phyloP scores from a whole-genome alignment of 30 jellyfish, hydroid and myxozoan species.

The Hydractinia symbiolongicarpus region DNA sequence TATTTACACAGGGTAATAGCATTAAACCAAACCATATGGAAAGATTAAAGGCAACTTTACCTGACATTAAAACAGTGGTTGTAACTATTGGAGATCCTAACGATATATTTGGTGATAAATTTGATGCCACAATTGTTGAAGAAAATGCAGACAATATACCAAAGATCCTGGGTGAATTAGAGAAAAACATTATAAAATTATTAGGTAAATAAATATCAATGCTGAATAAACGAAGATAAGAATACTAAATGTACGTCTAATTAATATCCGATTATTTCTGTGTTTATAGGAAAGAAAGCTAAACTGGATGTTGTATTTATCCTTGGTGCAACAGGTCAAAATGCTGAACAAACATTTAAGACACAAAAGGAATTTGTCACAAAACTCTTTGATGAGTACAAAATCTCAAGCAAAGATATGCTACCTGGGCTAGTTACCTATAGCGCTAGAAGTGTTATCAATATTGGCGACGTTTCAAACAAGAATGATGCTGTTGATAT shows the following conservation, averaged over 20 bases:
- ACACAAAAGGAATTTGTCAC: constrained; percentile 31
- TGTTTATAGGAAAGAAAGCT: constrained; percentile 23
- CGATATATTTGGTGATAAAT: neutral
- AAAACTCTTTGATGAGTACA: constrained; percentile 17
- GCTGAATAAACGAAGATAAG: no score
- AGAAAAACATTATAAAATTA: neutral
- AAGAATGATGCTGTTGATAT: neutral
- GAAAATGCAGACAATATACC: constrained; percentile 3
- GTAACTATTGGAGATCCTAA: constrained; percentile 16
- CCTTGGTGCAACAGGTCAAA: constrained; percentile 38
- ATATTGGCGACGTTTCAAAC: constrained; percentile 21
- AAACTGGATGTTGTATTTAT: constrained; percentile 41
- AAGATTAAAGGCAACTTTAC: neutral
- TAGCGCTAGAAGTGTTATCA: constrained; percentile 21
- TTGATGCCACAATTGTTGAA: neutral
- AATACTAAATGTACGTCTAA: no score
- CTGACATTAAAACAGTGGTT: constrained; percentile 15
- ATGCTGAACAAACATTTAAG: constrained; percentile 24
- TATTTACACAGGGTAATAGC: constrained; percentile 12
- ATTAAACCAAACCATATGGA: neutral
- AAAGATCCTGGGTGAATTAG: neutral
- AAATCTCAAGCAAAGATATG: constrained; percentile 27
- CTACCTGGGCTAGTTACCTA: constrained; percentile 42
- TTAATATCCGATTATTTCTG: no score
- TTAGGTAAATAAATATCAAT: neutral